These are phyloP conservation scores for Limnephilus marmoratus DNA, from an alignment of 2,888 invertebrate species.

Conservation along the genomic window DNA sequence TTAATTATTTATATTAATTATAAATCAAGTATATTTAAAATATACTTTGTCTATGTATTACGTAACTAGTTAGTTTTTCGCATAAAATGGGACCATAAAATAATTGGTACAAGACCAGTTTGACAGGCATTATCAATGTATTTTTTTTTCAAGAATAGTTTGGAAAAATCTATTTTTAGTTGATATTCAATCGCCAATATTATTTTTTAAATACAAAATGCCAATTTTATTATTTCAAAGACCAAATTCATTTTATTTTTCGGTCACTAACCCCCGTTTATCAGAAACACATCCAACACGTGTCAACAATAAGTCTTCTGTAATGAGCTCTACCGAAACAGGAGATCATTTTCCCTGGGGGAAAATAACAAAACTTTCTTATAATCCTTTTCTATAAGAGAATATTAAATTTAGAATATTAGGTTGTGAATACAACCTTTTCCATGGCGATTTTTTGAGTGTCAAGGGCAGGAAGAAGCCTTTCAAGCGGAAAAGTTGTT, in stretches of 20 bases:
- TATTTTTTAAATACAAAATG: too few relatives aligned
- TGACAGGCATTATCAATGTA: too few relatives aligned
- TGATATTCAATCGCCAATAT: neutral
- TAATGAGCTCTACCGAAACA: neutral
- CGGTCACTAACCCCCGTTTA: neutral
- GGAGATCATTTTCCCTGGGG: constrained; percentile 2
- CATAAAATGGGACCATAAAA: neutral
- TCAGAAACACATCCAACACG: constrained; percentile 3
- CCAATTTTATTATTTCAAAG: neutral
- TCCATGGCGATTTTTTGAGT: neutral
- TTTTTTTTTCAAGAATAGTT: neutral
- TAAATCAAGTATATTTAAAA: too few relatives aligned
- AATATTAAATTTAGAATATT: neutral
- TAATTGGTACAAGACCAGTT: neutral
- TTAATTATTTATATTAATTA: too few relatives aligned
- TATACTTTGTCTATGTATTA: too few relatives aligned
- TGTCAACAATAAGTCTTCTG: constrained; percentile 13
- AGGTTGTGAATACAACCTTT: neutral
- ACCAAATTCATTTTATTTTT: neutral
- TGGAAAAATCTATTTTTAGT: neutral
- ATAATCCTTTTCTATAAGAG: neutral
- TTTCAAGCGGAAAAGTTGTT: neutral
- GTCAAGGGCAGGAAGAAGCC: neutral
- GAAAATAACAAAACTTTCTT: neutral
- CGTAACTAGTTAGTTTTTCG: too few relatives aligned